Base-by-base conservation (phyloP, 2,888 invertebrate species). In the Ochropleura leucogaster region DNA sequence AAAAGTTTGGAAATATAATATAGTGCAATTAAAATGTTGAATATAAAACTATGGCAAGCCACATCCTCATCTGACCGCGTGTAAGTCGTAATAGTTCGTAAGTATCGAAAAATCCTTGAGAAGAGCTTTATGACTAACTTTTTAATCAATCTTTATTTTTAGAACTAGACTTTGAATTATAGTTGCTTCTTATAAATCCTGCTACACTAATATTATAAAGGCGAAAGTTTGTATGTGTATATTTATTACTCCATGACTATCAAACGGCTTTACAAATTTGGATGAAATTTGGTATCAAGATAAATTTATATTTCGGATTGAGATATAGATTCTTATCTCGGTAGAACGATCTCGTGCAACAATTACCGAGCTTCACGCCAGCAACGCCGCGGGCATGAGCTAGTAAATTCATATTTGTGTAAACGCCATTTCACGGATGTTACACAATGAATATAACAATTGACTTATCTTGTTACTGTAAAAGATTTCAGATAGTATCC, bases 391-490 rank as follows among this genome's bases (percentile, higher is more conserved):
- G 30, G 30, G 1, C 30, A 30, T 30, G 30, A 30, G 30, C 30
- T 30, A 30, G 30, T 69, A 74, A 78, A 67, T 59, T 18, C 4
- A 16, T n/a, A 9, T 51, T 10, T 46, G 40, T 55, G 40, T 60
- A 14, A 47, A 14, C 30, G 12, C 9, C 30, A 40, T 44, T 51
- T 55, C 40, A 51, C 20, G 60, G 20, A 55, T 62, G n/a, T 53
- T 68, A 70, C 16, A 49, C 42, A 65, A 59, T 72, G 16, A 51
- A 62, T 59, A 20, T 30, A 40, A 30, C 20, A 16, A 72, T 73
- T 53, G 77, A 73, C n/a, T 84, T 82, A 82, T 82, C 82, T 40
- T 53, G 62, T 68, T 62, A 72, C 82, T 51, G 49, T 77, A 81
- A 84, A 73, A 82, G 60, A 77, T 55, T 66, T 65, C 47, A 65